A percentile compares a stretch with the other conserved stretches of the same genome.
Evolutionary conservation across 2,888 invertebrate species (phyloP).

Genomic region (Erebia aethiops): DNA sequence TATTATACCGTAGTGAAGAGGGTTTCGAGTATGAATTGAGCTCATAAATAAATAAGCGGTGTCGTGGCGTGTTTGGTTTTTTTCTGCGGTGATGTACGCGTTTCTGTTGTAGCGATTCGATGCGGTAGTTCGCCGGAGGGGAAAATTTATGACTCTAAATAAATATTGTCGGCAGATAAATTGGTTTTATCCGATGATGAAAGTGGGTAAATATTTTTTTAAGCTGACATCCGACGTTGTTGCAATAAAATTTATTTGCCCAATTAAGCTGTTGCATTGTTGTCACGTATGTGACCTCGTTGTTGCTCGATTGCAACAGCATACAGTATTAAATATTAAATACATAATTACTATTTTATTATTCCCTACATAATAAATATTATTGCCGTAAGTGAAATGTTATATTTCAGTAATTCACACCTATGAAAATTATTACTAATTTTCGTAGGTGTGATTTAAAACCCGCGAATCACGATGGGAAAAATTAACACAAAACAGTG

Average conservation of each 20-base stretch:
- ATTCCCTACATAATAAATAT: too few relatives aligned
- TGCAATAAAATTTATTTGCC: conserved; percentile 31
- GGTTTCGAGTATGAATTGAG: conserved; percentile 68
- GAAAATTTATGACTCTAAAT: conserved; percentile 52
- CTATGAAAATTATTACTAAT: too few relatives aligned
- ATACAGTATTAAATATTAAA: neutral
- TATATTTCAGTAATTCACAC: too few relatives aligned
- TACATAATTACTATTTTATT: too few relatives aligned
- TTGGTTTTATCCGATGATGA: conserved; percentile 43
- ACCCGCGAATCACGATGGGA: too few relatives aligned
- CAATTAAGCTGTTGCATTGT: conserved; percentile 32
- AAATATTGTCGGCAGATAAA: conserved; percentile 49
- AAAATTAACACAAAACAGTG: too few relatives aligned
- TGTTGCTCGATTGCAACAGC: conserved; percentile 13
- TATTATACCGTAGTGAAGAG: conserved; percentile 66
- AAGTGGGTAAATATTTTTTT: conserved; percentile 39
- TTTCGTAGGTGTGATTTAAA: too few relatives aligned
- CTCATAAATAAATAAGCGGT: conserved; percentile 81
- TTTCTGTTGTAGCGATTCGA: conserved; percentile 70
- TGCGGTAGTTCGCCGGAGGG: conserved; percentile 50
- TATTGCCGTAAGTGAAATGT: too few relatives aligned
- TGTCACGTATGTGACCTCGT: conserved; percentile 22
- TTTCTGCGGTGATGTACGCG: conserved; percentile 67
- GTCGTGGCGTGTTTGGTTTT: conserved; percentile 69
- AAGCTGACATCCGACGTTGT: conserved; percentile 29